Evolutionary conservation across 2,888 invertebrate genomes (phyloP).

Genomic region (Chrysolina haemoptera): DNA sequence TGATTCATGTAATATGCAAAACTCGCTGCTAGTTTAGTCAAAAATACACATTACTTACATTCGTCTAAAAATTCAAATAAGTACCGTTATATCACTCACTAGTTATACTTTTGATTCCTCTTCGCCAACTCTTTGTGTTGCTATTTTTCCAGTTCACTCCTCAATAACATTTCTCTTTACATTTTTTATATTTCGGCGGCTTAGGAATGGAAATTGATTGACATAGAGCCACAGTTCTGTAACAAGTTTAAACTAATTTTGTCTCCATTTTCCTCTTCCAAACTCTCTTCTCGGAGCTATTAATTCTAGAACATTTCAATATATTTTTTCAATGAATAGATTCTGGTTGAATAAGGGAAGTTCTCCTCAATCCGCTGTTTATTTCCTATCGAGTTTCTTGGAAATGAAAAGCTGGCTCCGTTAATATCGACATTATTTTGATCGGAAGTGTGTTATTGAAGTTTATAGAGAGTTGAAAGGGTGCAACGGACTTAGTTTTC

Average conservation of each 20-base stretch:
- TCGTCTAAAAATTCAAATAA: no score
- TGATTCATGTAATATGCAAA: no score
- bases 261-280: background rate
- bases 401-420: constrained; percentile 41
- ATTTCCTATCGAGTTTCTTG: constrained; percentile 38
- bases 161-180: no score
- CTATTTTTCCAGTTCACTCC: no score
- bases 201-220: background rate
- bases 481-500: constrained; percentile 49
- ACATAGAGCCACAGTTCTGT: background rate
- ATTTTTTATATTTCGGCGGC: no score
- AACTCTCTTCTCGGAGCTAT: background rate
- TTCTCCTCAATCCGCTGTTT: constrained; percentile 36
- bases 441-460: constrained; percentile 48
- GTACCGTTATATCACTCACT: no score
- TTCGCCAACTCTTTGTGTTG: no score
- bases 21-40: no score
- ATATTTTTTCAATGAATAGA: constrained; percentile 37
- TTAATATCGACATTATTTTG: constrained; percentile 47
- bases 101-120: no score
- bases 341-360: constrained; percentile 32
- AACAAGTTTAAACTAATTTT: background rate
- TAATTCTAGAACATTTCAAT: constrained; percentile 29
- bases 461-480: constrained; percentile 45
- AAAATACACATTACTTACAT: no score